Base-by-base conservation (phyloP, 2,113 vertebrate species). In the Scopus umbretta region DNA sequence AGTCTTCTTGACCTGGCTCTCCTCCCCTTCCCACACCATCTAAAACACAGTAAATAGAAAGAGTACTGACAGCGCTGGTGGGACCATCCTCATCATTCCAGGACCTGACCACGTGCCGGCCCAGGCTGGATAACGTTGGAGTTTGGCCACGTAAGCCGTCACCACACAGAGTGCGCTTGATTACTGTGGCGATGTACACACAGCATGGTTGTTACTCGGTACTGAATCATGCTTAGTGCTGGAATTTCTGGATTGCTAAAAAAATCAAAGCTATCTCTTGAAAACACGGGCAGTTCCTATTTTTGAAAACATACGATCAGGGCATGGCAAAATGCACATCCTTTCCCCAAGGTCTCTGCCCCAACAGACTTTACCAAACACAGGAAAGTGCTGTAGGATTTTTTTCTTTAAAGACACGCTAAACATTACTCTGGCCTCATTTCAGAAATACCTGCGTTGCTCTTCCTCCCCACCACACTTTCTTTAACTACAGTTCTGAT, bases 171-270 rank as follows among this genome's bases (percentile, higher is more conserved):
- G 19, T 0, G 14, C 13, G 18, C 26, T n/a, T 9, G 16, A 30
- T 40, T n/a, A 14, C 42, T 50, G 40, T 4, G 19, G 67, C 0
- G 3, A 29, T 0, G 11, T 12, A 42, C 0, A 7, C 9, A 22
- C 45, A 78, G n/a, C n/a, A 5, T 5, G 27, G 52, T 16, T 5
- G 0, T 19, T 27, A 19, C 14, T 3, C 17, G 47, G 29, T 27
- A 38, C 40, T 55, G 67, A 49, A 38, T 9, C 16, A 6, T 10
- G 38, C 11, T 75, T 19, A 30, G 17, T 32, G 58, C 52, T 56
- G 20, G 45, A 63, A 66, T 30, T 75, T 61, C 47, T 49, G 32
- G n/a, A 30, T 12, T 47, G 45, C 23, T 70, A 55, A 53, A 75
- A 53, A 75, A 66, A 32, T 16, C 30, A 65, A 71, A 49, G 7